phyloP scores from a whole-genome alignment of 92 coral and sea anemone species.

The Palythoa grandis region DNA sequence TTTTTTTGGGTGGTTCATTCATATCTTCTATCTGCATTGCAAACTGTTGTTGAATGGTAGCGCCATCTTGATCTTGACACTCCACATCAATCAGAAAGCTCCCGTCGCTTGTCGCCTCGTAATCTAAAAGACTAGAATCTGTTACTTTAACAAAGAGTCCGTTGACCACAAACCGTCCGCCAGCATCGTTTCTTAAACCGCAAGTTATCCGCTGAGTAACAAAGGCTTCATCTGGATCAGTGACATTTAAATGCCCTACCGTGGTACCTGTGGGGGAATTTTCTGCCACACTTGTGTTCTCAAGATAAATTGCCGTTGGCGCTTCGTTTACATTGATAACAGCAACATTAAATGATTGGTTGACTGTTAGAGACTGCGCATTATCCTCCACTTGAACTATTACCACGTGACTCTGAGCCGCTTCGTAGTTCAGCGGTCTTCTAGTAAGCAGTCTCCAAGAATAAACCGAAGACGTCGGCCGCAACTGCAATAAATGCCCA shows the following conservation, averaged over 20 bases:
- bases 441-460: constrained; percentile 68
- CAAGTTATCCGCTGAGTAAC: constrained; percentile 64
- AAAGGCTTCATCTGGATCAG: constrained; percentile 63
- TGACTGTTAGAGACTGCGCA: constrained; percentile 50
- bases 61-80: constrained; percentile 78
- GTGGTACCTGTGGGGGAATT: constrained; percentile 58
- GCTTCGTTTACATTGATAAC: constrained; percentile 77
- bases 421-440: constrained; percentile 68
- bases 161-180: constrained; percentile 69
- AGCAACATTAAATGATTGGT: constrained; percentile 67
- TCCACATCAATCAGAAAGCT: constrained; percentile 60
- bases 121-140: constrained; percentile 63
- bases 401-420: constrained; percentile 47
- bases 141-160: constrained; percentile 55
- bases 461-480: constrained; percentile 41
- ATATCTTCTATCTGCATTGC: constrained; percentile 49
- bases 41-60: constrained; percentile 54
- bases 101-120: constrained; percentile 62
- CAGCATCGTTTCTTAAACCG: constrained; percentile 67
- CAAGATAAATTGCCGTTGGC: constrained; percentile 60
- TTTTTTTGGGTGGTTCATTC: constrained; percentile 54
- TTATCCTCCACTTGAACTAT: constrained; percentile 55
- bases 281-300: constrained; percentile 52
- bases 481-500: constrained; percentile 27
- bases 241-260: constrained; percentile 59